Evolutionary conservation across 2,888 invertebrate genomes (phyloP).

Genomic region (Stenurella melanura): DNA sequence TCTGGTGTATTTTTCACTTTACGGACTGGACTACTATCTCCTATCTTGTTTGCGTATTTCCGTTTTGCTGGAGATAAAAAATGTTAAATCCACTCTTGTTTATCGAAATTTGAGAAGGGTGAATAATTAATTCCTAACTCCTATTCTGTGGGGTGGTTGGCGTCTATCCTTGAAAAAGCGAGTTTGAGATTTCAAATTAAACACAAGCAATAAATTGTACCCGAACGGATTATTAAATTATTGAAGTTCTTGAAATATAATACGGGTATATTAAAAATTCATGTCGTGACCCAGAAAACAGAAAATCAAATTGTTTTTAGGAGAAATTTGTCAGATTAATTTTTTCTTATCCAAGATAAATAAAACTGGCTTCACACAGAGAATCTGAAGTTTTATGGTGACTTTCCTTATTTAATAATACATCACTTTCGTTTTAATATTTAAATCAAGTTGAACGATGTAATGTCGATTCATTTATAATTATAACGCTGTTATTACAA

Average conservation of each 20-base stretch:
- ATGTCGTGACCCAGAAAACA: neutral
- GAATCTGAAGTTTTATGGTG: neutral
- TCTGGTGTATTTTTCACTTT: no score
- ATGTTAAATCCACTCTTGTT: constrained; percentile 21
- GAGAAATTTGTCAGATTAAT: neutral
- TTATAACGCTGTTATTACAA: no score
- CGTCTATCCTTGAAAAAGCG: neutral
- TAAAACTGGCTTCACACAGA: neutral
- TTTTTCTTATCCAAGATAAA: neutral
- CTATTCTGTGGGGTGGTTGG: neutral
- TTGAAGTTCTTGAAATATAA: neutral
- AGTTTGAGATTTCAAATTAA: constrained; percentile 13
- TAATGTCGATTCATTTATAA: no score
- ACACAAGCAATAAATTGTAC: constrained; percentile 20
- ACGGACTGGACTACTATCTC: no score
- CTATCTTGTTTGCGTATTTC: constrained; percentile 23
- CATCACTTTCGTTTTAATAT: neutral
- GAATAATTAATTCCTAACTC: constrained; percentile 35
- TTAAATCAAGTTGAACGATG: no score
- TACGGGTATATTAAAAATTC: neutral
- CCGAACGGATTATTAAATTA: constrained; percentile 8
- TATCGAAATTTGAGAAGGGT: constrained; percentile 26
- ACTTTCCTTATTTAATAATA: neutral
- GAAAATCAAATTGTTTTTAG: neutral
- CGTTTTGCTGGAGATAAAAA: constrained; percentile 26